Base-by-base conservation (phyloP, 2,113 vertebrate genomes). In the Fulica atra region DNA sequence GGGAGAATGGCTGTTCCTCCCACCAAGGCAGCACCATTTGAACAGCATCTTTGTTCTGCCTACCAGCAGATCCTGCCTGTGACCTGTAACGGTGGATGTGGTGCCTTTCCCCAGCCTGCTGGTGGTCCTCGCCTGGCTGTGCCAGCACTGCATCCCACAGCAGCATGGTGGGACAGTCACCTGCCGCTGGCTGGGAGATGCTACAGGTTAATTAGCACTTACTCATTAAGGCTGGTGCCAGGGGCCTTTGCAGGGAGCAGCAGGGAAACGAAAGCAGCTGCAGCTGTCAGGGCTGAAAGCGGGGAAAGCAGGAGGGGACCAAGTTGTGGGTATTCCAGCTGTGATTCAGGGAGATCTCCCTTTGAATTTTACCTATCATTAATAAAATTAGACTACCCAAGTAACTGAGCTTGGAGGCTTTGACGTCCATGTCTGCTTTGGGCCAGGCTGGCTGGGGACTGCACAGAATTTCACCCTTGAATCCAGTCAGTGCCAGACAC, bases 151-250 rank as follows among this genome's bases (percentile, higher is more conserved):
- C 25, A 3, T 3, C 76, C 24, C 61, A 2, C 0, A 26, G 56
- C 51, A 56, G 56, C 2, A 1, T 19, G 57, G 66, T 73, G 38
- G 64, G 64, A 4, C 1, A 4, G 59, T 6, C 79, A 2, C 66
- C 50, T 0, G 0, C 2, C 2, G 0, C 42, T 56, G 77, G 0
- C 74, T 18, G 38, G 29, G 53, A 20, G 13, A 33, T 61, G 84
- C 28, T 51, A n/a, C 59, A 70, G 71, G 79, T 89, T 92, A 83
- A 95, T 96, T 86, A 85, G 64, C 18, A 5, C 23, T n/a, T 5
- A 0, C 33, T 89, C 50, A 18, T 82, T 70, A 88, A 36, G 25
- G 36, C 66, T 66, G 81, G 21, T 72, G 84, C 65, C 56, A 46
- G 48, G 35, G 63, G 24, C 31, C 44, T 72, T 23, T 40, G 40